These are phyloP conservation scores for Xestia c-nigrum DNA, from an alignment of 2,888 invertebrate species.

Conservation along the genomic window DNA sequence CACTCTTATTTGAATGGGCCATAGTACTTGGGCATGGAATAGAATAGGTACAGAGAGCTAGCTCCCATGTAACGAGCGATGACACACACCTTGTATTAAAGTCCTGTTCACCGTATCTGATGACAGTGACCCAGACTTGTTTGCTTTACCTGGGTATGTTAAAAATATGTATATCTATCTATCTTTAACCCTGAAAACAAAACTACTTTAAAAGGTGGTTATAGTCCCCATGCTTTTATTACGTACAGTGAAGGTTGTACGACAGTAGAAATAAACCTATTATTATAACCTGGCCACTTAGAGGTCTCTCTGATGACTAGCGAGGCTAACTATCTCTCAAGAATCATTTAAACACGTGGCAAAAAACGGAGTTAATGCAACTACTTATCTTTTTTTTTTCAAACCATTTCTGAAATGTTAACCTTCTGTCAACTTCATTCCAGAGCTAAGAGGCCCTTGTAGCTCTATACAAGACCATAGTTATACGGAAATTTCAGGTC, in stretches of 20 bases:
- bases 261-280: no score
- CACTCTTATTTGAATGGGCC: slow-evolving; percentile 57
- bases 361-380: background rate
- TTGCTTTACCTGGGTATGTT: no score
- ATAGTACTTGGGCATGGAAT: slow-evolving; percentile 19
- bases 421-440: background rate
- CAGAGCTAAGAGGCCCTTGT: background rate
- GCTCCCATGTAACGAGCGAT: background rate
- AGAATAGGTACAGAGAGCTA: slow-evolving; percentile 1
- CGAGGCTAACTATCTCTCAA: background rate
- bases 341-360: background rate
- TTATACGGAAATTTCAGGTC: background rate
- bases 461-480: background rate
- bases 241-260: no score
- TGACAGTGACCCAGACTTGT: no score
- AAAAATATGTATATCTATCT: no score
- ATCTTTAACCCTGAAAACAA: no score
- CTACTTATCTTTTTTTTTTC: background rate
- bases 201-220: no score
- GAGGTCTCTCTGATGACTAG: background rate
- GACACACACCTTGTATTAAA: background rate
- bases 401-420: background rate
- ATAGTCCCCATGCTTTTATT: no score
- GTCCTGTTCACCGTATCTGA: no score
- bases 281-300: no score